Evolutionary conservation across 2,888 invertebrate genomes (phyloP), one percentile per base, ranked within the genome.

Genomic region (Cordilura impudica): DNA sequence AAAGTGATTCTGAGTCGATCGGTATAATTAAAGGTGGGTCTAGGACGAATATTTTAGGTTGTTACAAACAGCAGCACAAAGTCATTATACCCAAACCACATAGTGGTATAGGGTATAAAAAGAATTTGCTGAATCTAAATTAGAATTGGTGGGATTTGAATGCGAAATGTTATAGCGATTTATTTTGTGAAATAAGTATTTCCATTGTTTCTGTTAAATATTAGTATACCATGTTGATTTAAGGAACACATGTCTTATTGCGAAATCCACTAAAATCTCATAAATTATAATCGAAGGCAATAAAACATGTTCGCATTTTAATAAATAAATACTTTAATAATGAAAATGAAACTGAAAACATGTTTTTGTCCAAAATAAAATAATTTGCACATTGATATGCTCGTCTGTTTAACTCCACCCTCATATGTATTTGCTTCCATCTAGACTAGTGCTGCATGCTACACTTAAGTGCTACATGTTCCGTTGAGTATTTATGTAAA

Each of bases 261-360:
- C 18, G 45, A 31, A 70, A 70, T 69, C 49, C 31, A 18, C 63
- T 21, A 43, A 63, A 75, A 63, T 21, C 63, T 29, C 75, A 75
- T 75, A 75, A 75, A 75, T 75, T 70, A 75, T 63, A 49, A 29
- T 58, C 51, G n/a, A 31, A 54, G 8, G 35, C 19, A 21, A 43
- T 75, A 63, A 75, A 70, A 70, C 49, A 69, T 75, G 56, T 75
- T 75, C 56, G 61, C 26, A 56, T 70, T 70, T 75, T 75, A 75
- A 75, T 75, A 69, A 75, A 69, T 63, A 75, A 75, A 75, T 75
- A 63, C 66, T 74, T 53, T 53, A 74, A 51, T 74, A 60, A 66
- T 58, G 35, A 65, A 58, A 56, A 23, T 5, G 23, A 21, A 39
- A 21, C 29, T 2, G n/a, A 67, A 56, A 31, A 56, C 39, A 69